A percentile compares a stretch with the other conserved stretches of the same genome.
phyloP scores from a whole-genome alignment of 2,797 vertebrate species.

The Ciconia nigra region DNA sequence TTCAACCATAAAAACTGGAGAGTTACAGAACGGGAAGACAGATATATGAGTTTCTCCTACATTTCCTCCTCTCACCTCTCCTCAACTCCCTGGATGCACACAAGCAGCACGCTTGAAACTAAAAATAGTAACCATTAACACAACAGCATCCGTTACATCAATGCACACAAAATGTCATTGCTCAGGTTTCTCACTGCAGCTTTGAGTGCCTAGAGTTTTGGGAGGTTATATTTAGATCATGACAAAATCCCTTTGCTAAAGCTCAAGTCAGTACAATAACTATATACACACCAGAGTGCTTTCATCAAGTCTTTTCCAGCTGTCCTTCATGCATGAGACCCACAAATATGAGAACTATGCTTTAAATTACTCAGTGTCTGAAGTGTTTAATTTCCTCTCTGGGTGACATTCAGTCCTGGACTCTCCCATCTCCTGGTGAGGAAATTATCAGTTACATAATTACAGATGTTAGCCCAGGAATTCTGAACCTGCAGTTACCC shows the following conservation, averaged over 20 bases:
- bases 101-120: neutral
- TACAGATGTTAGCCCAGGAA: constrained; percentile 52
- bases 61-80: neutral
- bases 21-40: neutral
- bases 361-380: constrained; percentile 18
- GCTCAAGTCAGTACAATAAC: constrained; percentile 1
- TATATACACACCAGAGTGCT: neutral
- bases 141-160: neutral
- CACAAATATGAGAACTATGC: constrained; percentile 32
- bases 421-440: constrained; percentile 19
- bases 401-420: constrained; percentile 45
- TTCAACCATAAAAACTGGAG: neutral
- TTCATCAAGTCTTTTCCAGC: constrained; percentile 28
- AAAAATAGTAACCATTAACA: constrained; percentile 17
- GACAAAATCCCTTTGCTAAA: constrained; percentile 10
- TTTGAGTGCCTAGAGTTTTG: neutral
- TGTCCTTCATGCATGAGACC: neutral
- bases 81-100: neutral
- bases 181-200: neutral
- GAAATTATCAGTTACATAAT: constrained; percentile 54
- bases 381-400: constrained; percentile 59
- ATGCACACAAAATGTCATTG: neutral
- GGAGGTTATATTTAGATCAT: constrained; percentile 37
- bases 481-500: constrained; percentile 33
- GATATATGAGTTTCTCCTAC: neutral